Evolutionary conservation across 2,888 invertebrate genomes (phyloP).

Genomic region (Megalurothrips usitatus): DNA sequence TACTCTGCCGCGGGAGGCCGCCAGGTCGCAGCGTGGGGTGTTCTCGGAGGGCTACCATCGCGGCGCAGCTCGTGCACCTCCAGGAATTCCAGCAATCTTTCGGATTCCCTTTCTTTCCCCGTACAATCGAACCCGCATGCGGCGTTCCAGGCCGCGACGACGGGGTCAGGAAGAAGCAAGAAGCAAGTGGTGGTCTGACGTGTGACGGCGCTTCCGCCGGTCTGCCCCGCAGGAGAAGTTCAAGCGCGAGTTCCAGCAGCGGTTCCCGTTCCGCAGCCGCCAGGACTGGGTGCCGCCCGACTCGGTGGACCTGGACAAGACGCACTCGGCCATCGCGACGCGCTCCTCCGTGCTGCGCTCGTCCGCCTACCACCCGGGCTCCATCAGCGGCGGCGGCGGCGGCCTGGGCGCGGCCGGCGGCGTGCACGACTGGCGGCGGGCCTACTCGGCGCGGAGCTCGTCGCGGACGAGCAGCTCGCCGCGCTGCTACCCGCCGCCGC

Average conservation of each 20-base stretch:
- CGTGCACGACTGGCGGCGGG: not conserved
- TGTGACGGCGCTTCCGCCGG: no score
- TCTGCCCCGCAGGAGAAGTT: conserved; percentile 65
- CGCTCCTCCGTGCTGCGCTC: conserved; percentile 7
- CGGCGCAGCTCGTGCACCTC: not conserved
- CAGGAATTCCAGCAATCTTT: conserved; percentile 18
- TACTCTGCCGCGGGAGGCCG: no score
- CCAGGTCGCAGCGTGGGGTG: no score
- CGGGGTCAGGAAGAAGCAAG: no score
- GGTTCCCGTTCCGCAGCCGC: conserved; percentile 49
- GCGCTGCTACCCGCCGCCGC: conserved; percentile 14
- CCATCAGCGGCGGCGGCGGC: not conserved
- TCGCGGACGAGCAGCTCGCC: not conserved
- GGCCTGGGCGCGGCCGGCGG: not conserved
- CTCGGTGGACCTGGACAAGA: conserved; percentile 16
- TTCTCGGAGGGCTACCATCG: no score
- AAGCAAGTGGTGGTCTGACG: no score
- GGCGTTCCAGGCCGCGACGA: no score
- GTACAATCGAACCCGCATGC: no score
- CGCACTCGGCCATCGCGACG: not conserved
- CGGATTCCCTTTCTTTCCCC: conserved; percentile 40
- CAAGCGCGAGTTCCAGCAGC: conserved; percentile 69
- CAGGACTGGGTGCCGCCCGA: conserved; percentile 31
- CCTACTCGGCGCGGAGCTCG: not conserved
- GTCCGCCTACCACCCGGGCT: not conserved